Conservation (phyloP, 2,888 invertebrate genomes). For the Xylota sylvarum region DNA sequence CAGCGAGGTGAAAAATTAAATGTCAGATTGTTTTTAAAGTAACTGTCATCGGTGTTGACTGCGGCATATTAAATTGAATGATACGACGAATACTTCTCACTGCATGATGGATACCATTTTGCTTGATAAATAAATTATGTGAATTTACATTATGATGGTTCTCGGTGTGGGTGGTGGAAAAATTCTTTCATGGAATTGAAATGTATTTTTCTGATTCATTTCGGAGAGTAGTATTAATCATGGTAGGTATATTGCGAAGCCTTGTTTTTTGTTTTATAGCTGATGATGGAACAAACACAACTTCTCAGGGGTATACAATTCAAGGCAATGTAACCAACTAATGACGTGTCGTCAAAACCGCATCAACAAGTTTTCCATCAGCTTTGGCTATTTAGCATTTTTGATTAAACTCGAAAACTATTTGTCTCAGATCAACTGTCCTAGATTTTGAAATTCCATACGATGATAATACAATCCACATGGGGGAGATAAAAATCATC, state of each 20-base stretch:
- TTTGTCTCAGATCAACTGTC: not conserved
- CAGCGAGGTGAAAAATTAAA: conserved; percentile 15
- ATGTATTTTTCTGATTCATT: not conserved
- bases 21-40: conserved; percentile 9
- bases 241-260: no score
- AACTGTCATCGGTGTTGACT: not conserved
- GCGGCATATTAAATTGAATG: not conserved
- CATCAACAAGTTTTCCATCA: no score
- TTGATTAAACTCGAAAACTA: not conserved
- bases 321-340: no score
- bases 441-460: conserved; percentile 23
- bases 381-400: not conserved
- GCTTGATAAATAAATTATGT: not conserved
- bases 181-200: not conserved
- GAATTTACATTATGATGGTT: not conserved
- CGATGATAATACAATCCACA: not conserved
- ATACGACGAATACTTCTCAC: not conserved
- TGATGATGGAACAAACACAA: no score
- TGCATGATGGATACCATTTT: not conserved
- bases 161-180: not conserved
- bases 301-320: no score
- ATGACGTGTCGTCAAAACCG: no score
- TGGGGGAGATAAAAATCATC: conserved; percentile 26
- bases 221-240: not conserved
- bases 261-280: no score